Conservation (phyloP, 2,888 invertebrate genomes). For the Drosophila meridionalis region DNA sequence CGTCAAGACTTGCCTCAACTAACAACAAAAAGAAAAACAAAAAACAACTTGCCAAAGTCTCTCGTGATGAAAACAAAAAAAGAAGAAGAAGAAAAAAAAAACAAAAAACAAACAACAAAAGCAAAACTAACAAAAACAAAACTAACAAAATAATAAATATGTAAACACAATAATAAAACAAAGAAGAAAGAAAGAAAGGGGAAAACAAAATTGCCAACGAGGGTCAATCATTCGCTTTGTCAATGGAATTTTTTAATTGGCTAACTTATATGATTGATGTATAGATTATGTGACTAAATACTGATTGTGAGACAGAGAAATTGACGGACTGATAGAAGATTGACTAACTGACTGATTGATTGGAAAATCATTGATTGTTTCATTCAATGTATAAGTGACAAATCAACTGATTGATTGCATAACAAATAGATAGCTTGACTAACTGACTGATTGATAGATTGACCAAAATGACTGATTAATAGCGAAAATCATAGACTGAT, state of each 20-base stretch:
- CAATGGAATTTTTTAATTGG: background rate
- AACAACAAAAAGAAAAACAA: slow-evolving; percentile 4
- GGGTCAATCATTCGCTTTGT: slow-evolving; percentile 1
- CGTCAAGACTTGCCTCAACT: slow-evolving; percentile 25
- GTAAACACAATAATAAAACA: slow-evolving; percentile 6
- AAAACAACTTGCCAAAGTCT: slow-evolving; percentile 31
- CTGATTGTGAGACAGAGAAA: background rate
- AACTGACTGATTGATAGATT: background rate
- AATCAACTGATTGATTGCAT: background rate
- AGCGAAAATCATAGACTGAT: background rate
- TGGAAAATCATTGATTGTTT: too few species aligned
- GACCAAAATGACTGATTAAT: background rate
- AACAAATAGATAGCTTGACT: background rate
- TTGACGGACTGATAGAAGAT: background rate
- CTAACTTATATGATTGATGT: background rate
- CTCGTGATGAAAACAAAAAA: slow-evolving; percentile 16
- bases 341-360: background rate
- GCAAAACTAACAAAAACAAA: slow-evolving; percentile 9
- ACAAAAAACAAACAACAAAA: slow-evolving; percentile 10
- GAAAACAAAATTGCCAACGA: slow-evolving; percentile 31
- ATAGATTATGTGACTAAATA: background rate
- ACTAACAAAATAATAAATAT: slow-evolving; percentile 4
- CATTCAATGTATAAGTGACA: too few species aligned
- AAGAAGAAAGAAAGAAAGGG: slow-evolving; percentile 44
- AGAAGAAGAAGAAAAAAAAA: background rate